Base-by-base conservation (phyloP, 2,797 vertebrate genomes). In the Melanogrammus aeglefinus region DNA sequence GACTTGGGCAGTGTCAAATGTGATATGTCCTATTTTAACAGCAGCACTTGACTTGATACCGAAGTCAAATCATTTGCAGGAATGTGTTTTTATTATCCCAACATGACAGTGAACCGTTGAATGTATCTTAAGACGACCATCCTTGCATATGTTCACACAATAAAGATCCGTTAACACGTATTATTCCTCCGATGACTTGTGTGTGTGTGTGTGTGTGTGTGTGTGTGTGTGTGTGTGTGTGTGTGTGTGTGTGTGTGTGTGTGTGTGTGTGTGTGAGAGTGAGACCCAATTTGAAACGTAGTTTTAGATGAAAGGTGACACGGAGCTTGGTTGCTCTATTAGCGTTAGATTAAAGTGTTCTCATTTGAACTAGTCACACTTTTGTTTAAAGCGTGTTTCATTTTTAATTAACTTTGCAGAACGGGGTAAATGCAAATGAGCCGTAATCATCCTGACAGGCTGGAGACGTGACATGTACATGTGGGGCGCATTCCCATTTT, bases 151-250 rank as follows among this genome's bases (percentile, higher is more conserved):
- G 91, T 95, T 94, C 93, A 93, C 93, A 90, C 92, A 94, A 94
- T 95, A 95, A 95, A 95, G 93, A 93, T 93, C 92, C 91, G 84
- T 94, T 92, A 92, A 94, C 91, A 92, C 91, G 80, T 83, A 83
- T 82, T 79, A 87, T 80, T 84, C 80, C 76, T 80, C 77, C 84
- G 84, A 74, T 88, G 87, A 82, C 80, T 90, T 35, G 35, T 35
- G 35, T 35, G 35, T 35, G 35, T 35, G 35, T 35, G 35, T 35
- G 35, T 35, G 35, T 35, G 35, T 35, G 35, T 35, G 35, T 35
- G 35, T 35, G 35, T 35, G 35, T 35, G 35, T 36, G 35, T 36
- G 35, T 36, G 35, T 36, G 35, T 36, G 35, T 36, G 35, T 36
- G 35, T 36, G 35, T 36, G 35, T 36, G 35, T 36, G 35, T 36